Base-by-base conservation (phyloP, 2,888 invertebrate species). In the Diplazon laetatorius region DNA sequence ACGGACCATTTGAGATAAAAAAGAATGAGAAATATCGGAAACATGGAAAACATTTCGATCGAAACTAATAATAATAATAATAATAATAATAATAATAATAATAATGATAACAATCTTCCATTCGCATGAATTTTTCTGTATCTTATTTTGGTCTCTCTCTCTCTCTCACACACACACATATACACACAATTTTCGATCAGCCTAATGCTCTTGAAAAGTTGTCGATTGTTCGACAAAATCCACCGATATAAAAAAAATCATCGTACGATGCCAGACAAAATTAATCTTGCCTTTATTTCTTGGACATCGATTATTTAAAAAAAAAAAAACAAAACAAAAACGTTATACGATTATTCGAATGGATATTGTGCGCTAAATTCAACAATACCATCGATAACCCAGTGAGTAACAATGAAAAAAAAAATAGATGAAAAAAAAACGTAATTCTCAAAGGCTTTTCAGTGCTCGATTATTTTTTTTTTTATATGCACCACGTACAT, bases 301-400 rank as follows among this genome's bases (percentile, higher is more conserved):
- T 76, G 60, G 60, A 73, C 74, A 75, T 81, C 81, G 69, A 79
- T 81, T 71, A n/a, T n/a, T n/a, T n/a, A n/a, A n/a, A n/a, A n/a
- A n/a, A n/a, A n/a, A n/a, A n/a, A n/a, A n/a, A n/a, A n/a, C n/a
- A n/a, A n/a, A n/a, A n/a, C n/a, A n/a, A n/a, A n/a, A n/a, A n/a
- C n/a, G n/a, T n/a, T n/a, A n/a, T n/a, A n/a, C n/a, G n/a, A n/a
- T n/a, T n/a, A n/a, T n/a, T n/a, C n/a, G n/a, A 71, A 75, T 68
- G 70, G 79, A 59, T 80, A 14, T 74, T 66, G 77, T 80, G 81
- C 82, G 82, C 82, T 82, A 82, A 81, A 73, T 80, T 78, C 78
- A 81, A 80, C 78, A 77, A 73, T 59, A 80, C 63, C 68, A 66
- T 63, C 37, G 48, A 65, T n/a, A n/a, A 25, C 35, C 57, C 30